Conservation (phyloP, 2,888 invertebrate species). For the Platycheirus rosarum region DNA sequence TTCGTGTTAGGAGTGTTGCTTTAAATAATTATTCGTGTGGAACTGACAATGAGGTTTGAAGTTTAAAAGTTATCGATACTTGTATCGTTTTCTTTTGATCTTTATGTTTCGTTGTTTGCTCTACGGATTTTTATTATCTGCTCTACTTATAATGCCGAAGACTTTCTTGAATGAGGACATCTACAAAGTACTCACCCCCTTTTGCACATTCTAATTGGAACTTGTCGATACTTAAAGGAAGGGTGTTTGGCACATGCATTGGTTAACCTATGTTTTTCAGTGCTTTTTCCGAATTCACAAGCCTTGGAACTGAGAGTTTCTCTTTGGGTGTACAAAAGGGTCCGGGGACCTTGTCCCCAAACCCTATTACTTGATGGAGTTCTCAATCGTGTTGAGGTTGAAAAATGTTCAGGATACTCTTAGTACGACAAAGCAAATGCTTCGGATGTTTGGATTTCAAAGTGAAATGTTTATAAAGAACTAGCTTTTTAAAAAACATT, state of each 20-base stretch:
- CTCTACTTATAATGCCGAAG: conserved; percentile 9
- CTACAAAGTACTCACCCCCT: conserved; percentile 59
- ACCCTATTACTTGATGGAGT: conserved; percentile 32
- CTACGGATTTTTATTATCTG: conserved; percentile 17
- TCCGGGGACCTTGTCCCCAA: conserved; percentile 27
- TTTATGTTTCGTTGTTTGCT: neutral
- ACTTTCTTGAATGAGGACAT: conserved; percentile 39
- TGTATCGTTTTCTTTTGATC: conserved; percentile 22
- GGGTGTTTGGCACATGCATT: conserved; percentile 31
- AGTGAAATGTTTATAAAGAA: conserved; percentile 6
- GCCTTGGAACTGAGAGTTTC: conserved; percentile 9
- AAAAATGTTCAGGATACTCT: conserved; percentile 33
- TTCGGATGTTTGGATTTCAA: neutral
- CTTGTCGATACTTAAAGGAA: conserved; percentile 14
- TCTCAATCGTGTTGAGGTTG: conserved; percentile 66
- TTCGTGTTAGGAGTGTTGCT: conserved; percentile 11
- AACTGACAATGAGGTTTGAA: neutral
- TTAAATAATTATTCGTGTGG: conserved; percentile 17
- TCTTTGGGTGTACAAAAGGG: conserved; percentile 64
- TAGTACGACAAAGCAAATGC: neutral
- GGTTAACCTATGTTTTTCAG: conserved; percentile 11
- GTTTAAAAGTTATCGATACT: conserved; percentile 25
- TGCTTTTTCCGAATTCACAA: conserved; percentile 29
- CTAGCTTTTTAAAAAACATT: neutral
- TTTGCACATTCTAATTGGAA: conserved; percentile 54